Percentiles rank a stretch among this genome's conserved stretches.
Evolutionary conservation across 2,888 invertebrate species (phyloP).

Genomic region (Pammene aurita): DNA sequence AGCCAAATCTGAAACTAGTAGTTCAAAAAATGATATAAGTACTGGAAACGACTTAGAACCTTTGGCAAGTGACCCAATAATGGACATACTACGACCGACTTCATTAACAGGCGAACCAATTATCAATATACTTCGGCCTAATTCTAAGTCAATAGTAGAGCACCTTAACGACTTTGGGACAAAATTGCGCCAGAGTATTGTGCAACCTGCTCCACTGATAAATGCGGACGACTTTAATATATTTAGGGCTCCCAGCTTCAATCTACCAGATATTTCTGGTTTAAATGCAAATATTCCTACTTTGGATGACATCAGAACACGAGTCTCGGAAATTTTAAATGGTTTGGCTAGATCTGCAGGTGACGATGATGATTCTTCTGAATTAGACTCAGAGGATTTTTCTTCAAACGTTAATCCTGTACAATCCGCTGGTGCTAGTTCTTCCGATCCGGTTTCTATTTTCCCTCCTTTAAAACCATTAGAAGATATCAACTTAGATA

Average conservation of each 20-base stretch:
- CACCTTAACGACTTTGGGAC: slow-evolving; percentile 43
- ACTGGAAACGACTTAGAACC: slow-evolving; percentile 52
- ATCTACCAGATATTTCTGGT: slow-evolving; percentile 46
- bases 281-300: slow-evolving; percentile 49
- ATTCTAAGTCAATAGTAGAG: slow-evolving; percentile 40
- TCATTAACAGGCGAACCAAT: slow-evolving; percentile 57
- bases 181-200: slow-evolving; percentile 44
- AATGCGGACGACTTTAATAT: slow-evolving; percentile 37
- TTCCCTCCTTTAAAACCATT: slow-evolving; percentile 48
- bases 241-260: slow-evolving; percentile 42
- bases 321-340: slow-evolving; percentile 53
- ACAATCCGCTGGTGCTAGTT: slow-evolving; percentile 54
- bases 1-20: slow-evolving; percentile 19
- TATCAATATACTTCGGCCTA: slow-evolving; percentile 45
- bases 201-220: slow-evolving; percentile 47
- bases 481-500: slow-evolving; percentile 55
- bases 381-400: slow-evolving; percentile 45
- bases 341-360: slow-evolving; percentile 44
- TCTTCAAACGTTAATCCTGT: slow-evolving; percentile 45
- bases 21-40: neutral
- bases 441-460: slow-evolving; percentile 45
- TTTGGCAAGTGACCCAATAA: slow-evolving; percentile 59
- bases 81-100: slow-evolving; percentile 44
- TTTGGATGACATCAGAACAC: slow-evolving; percentile 53
- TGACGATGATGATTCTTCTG: slow-evolving; percentile 43